Conservation (phyloP, 2,113 vertebrate species). For the Oenanthe oenanthe region DNA sequence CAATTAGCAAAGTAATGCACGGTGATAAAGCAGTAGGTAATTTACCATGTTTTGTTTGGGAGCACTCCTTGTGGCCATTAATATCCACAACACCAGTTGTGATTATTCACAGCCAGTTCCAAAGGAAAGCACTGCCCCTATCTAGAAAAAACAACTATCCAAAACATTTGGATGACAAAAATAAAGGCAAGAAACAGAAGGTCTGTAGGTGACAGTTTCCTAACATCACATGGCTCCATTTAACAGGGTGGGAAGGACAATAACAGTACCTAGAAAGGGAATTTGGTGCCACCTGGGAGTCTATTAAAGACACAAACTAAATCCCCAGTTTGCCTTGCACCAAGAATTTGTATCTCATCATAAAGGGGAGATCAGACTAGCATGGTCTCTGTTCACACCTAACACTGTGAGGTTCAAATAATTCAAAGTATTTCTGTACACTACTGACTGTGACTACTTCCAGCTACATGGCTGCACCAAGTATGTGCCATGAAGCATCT, state of each 20-base stretch:
- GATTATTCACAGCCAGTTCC: neutral
- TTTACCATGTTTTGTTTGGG: neutral
- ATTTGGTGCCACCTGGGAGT: neutral
- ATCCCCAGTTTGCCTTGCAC: neutral
- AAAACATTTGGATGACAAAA: neutral
- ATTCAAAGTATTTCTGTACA: neutral
- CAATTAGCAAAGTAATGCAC: neutral
- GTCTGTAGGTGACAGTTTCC: neutral
- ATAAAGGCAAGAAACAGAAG: neutral
- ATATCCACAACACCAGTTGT: neutral
- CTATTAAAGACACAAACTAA: neutral
- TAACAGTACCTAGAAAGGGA: neutral
- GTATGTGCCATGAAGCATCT: neutral
- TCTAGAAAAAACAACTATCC: neutral
- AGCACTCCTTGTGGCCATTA: neutral
- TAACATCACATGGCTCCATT: neutral
- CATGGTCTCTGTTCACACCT: neutral
- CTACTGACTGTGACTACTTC: neutral
- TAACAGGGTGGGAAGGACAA: neutral
- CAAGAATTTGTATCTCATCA: neutral
- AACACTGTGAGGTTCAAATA: neutral
- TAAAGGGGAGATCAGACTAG: neutral
- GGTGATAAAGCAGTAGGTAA: neutral
- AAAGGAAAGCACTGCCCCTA: neutral
- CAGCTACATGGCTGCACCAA: neutral